Evolutionary conservation across 2,113 vertebrate species (phyloP), one percentile per base, ranked within the genome.

Genomic region (Tonatia bakeri): DNA sequence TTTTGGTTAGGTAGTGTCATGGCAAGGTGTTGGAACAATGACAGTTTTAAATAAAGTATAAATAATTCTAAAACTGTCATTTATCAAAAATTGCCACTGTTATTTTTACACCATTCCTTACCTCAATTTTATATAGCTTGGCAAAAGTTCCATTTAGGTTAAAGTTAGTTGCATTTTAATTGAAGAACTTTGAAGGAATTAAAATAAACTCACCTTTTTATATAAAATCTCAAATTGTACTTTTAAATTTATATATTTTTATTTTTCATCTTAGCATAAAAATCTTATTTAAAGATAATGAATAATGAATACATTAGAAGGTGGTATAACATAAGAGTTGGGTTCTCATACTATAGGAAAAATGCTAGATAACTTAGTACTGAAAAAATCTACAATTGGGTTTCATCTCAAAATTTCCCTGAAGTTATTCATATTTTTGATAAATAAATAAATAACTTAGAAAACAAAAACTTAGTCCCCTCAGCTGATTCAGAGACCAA

Each of bases 131-230:
- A 90, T 86, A 94, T 65, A 81, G 56, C 70, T 95, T 97, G 81
- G 96, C 91, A 96, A 90, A 94, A 38, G 84, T 94, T 73, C 65
- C 81, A 72, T 81, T 96, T 90, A 92, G 45, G 36, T 95, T 96
- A 97, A 97, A 97, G 92, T 96, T 96, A 90, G 91, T 95, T 96
- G 43, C 70, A 90, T 90, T 79, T 96, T 85, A 95, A 13, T 76
- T 45, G 52, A 91, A 96, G 84, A 96, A 94, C 50, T 90, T 96
- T 80, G 92, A 95, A 83, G 77, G 87, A 94, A 72, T 94, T 93
- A 73, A 4, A 26, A 96, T 95, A 94, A 95, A 90, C 87, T 69
- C 7, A 92, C 79, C 36, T 6, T 75, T 65, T 92, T 96, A 93
- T 81, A 61, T 92, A 77, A 95, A 97, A 87, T 56, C 45, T 90